Evolutionary conservation across 2,797 vertebrate species (phyloP).

Genomic region (Ctenopoma multispine): DNA sequence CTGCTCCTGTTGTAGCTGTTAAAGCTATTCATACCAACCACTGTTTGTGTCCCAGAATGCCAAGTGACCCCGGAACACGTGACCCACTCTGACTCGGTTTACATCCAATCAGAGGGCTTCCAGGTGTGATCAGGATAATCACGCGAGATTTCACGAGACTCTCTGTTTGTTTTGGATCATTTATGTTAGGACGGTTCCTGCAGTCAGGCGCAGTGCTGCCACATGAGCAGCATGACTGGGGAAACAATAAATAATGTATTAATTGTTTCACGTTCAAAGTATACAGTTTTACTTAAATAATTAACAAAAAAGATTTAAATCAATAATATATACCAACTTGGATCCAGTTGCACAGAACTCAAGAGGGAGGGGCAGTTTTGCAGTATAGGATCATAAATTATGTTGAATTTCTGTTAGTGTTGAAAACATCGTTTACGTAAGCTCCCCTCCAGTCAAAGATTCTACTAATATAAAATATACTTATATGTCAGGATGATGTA

Average conservation of each 20-base stretch:
- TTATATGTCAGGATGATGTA: too few species aligned
- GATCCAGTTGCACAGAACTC: background rate
- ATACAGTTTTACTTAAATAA: background rate
- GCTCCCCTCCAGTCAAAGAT: too few species aligned
- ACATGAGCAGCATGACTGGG: slow-evolving; percentile 14
- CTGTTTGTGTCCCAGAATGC: slow-evolving; percentile 89
- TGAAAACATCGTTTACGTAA: too few species aligned
- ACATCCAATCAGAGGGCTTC: slow-evolving; percentile 60
- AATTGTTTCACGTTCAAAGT: background rate
- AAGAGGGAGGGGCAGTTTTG: background rate
- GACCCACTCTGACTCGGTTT: slow-evolving; percentile 14
- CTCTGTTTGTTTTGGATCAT: slow-evolving; percentile 49
- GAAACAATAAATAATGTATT: too few species aligned
- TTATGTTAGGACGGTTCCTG: background rate
- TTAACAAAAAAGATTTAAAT: background rate
- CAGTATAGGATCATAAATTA: background rate
- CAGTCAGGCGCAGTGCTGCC: slow-evolving; percentile 9
- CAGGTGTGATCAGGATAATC: slow-evolving; percentile 67
- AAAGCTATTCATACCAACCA: slow-evolving; percentile 63
- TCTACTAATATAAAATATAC: too few species aligned
- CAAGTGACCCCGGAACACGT: slow-evolving; percentile 72
- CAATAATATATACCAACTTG: background rate
- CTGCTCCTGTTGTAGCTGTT: slow-evolving; percentile 50
- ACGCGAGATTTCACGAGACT: background rate
- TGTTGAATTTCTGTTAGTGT: too few species aligned